Conservation (phyloP, 2,113 vertebrate genomes). For the Myiagra hebetior region DNA sequence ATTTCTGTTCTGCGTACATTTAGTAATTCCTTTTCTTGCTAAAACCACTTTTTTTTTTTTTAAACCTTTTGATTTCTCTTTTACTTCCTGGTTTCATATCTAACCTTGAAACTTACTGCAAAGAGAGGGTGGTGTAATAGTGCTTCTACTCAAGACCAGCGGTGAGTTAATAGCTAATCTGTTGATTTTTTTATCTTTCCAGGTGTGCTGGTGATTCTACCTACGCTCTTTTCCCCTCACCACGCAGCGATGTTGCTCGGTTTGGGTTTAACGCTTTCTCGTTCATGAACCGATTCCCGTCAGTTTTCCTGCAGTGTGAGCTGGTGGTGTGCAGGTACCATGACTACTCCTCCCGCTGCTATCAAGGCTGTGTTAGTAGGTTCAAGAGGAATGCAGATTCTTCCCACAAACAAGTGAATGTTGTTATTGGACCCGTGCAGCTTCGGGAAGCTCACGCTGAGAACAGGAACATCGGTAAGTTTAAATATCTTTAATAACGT, state of each 20-base stretch:
- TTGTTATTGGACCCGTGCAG: constrained; percentile 34
- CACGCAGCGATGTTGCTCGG: background rate
- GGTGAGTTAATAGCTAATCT: background rate
- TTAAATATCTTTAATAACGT: background rate
- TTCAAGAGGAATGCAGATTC: constrained; percentile 61
- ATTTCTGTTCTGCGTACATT: background rate
- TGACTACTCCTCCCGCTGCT: constrained; percentile 76
- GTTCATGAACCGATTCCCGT: constrained; percentile 67
- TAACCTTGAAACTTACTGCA: background rate
- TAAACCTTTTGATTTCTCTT: background rate
- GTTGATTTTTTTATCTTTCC: background rate
- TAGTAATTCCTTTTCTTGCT: background rate
- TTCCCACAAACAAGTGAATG: constrained; percentile 10
- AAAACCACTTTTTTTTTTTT: background rate
- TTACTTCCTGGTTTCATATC: background rate
- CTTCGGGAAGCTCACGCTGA: background rate
- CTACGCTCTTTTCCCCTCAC: background rate
- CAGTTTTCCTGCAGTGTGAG: constrained; percentile 82
- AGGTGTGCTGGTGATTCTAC: constrained; percentile 80
- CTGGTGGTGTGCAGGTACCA: constrained; percentile 72
- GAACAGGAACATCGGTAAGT: background rate
- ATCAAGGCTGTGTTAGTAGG: constrained; percentile 67
- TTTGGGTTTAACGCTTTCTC: constrained; percentile 82
- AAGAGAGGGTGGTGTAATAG: too few species aligned
- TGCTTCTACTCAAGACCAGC: background rate